Percentiles rank a stretch among this genome's conserved stretches.
phyloP scores from a whole-genome alignment of 1,140 invertebrate genomes.

The Drosophila tristis region DNA sequence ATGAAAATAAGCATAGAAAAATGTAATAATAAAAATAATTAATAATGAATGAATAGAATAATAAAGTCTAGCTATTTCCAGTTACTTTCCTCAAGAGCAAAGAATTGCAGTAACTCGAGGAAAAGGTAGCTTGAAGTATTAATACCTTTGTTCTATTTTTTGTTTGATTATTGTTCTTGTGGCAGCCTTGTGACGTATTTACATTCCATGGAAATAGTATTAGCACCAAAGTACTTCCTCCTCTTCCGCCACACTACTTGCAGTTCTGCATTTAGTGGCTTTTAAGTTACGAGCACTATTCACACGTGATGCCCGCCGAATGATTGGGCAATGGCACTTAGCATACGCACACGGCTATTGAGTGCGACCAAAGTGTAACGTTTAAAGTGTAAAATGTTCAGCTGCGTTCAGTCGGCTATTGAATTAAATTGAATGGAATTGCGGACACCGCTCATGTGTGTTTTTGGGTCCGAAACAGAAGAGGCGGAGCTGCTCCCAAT shows the following conservation, averaged over 20 bases:
- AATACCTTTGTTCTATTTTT: not conserved
- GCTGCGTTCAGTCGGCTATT: not conserved
- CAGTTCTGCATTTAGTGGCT: too few species aligned
- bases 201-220: not conserved
- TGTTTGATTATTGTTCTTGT: not conserved
- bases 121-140: not conserved
- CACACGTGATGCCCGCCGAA: slow-evolving; percentile 34
- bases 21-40: too few species aligned
- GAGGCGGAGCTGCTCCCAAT: not conserved
- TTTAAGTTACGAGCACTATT: not conserved
- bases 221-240: too few species aligned
- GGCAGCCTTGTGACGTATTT: not conserved
- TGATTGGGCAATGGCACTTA: slow-evolving; percentile 26
- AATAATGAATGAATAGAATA: too few species aligned
- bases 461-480: slow-evolving; percentile 1
- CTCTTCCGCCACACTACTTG: not conserved
- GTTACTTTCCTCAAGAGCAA: too few species aligned
- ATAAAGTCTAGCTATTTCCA: too few species aligned
- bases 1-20: too few species aligned
- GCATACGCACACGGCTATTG: slow-evolving; percentile 5
- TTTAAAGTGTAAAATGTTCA: slow-evolving; percentile 8
- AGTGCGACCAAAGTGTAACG: slow-evolving; percentile 36
- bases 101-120: too few species aligned
- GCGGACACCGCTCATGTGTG: not conserved
- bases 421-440: slow-evolving; percentile 25